Percentiles rank a stretch among this genome's conserved stretches.
Evolutionary conservation across 2,888 invertebrate species (phyloP).

Genomic region (Nowickia ferox): DNA sequence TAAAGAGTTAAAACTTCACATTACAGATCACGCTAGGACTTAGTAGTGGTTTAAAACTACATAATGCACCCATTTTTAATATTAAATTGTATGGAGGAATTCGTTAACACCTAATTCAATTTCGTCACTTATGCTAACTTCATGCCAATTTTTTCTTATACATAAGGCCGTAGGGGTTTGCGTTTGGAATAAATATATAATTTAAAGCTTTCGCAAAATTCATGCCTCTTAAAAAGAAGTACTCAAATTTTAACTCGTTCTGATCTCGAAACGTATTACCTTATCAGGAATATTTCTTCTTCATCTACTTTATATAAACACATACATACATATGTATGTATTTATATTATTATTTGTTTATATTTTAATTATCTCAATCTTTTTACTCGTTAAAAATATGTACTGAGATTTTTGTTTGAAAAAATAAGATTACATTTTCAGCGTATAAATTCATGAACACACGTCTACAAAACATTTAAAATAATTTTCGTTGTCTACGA

Average conservation of each 20-base stretch:
- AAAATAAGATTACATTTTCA: constrained; percentile 36
- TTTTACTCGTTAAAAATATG: constrained; percentile 28
- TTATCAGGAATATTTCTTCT: background rate
- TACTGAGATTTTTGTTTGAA: constrained; percentile 36
- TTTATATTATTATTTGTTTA: constrained; percentile 21
- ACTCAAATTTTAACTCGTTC: constrained; percentile 17
- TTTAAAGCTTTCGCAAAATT: background rate
- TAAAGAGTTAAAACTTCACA: no score
- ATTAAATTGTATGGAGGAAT: no score
- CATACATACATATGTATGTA: no score
- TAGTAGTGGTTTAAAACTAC: no score
- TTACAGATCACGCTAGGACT: no score
- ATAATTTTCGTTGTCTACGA: constrained; percentile 52
- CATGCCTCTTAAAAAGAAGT: constrained; percentile 5
- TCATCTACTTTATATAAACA: background rate
- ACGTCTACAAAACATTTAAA: constrained; percentile 51
- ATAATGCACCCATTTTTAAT: no score
- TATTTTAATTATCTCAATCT: constrained; percentile 37
- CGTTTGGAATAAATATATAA: no score
- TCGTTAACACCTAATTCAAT: no score
- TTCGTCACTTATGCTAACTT: no score
- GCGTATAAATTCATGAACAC: constrained; percentile 45
- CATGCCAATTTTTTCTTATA: no score
- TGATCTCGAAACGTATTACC: background rate
- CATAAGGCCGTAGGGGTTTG: no score